A percentile compares a stretch with the other conserved stretches of the same genome.
These are phyloP conservation scores for Umimayanthus chanpuru DNA, from an alignment of 92 coral and sea anemone genomes.

Conservation along the genomic window DNA sequence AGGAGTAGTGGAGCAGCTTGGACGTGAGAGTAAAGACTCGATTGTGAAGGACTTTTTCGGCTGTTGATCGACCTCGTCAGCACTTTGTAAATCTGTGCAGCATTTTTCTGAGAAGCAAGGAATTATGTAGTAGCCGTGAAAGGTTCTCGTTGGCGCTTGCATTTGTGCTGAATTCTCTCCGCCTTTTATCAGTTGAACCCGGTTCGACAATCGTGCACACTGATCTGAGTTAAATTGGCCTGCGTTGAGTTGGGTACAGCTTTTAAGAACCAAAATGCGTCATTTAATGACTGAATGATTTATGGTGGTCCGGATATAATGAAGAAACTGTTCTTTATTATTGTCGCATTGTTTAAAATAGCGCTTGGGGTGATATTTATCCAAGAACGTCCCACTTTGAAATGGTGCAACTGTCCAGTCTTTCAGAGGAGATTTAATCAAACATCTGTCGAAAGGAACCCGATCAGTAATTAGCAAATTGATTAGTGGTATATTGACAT, in stretches of 20 bases:
- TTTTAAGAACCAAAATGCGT: constrained; percentile 24
- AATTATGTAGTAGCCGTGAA: constrained; percentile 39
- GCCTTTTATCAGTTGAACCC: background rate
- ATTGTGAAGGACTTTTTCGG: constrained; percentile 42
- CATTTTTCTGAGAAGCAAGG: constrained; percentile 42
- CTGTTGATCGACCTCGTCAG: background rate
- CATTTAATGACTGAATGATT: constrained; percentile 31
- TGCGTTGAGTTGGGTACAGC: background rate
- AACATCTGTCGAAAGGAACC: constrained; percentile 33
- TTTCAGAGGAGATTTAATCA: constrained; percentile 34
- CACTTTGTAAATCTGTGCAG: constrained; percentile 19
- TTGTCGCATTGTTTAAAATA: constrained; percentile 22
- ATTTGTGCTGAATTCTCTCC: constrained; percentile 9
- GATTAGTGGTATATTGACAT: constrained; percentile 26
- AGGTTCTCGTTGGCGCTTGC: constrained; percentile 22
- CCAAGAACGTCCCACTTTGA: constrained; percentile 37
- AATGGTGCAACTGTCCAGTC: constrained; percentile 1
- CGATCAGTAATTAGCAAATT: constrained; percentile 1
- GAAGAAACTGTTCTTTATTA: constrained; percentile 1
- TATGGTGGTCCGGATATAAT: constrained; percentile 32
- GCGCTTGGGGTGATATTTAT: constrained; percentile 8
- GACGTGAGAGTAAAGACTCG: constrained; percentile 27
- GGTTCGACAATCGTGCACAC: background rate
- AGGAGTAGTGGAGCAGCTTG: background rate
- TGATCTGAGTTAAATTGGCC: background rate